Base-by-base conservation (phyloP, 2,888 invertebrate species). In the Drosophila meridiana region DNA sequence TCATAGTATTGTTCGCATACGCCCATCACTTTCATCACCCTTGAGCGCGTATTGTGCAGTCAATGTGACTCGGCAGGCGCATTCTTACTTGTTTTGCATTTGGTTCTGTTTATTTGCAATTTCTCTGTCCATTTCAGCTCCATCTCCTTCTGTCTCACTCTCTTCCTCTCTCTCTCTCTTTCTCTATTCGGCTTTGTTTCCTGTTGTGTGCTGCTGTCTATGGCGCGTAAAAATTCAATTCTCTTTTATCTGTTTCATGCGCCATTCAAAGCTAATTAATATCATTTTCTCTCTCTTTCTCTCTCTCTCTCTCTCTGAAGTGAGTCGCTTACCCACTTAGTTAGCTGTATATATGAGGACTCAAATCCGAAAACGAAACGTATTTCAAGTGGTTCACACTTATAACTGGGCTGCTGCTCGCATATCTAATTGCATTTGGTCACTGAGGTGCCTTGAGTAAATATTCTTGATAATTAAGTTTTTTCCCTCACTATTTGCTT, bases 221-320 rank as follows among this genome's bases (percentile, higher is more conserved):
- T 53, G 56, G 34, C 64, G 67, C 67, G 55, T 67, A 66, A 82
- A 76, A 83, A 80, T 83, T 82, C 80, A 74, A 82, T 84, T 84
- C 77, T 66, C 71, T 76, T 80, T 76, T 68, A 71, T 76, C 74
- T 77, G 56, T 73, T 76, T 80, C 68, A 55, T 58, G 50, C 50
- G 32, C 32, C 70, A 74, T 75, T 59, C 81, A 56, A 78, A 68
- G 56, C 52, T 56, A 75, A 70, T 83, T 76, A 76, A 68, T 63
- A 52, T 43, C 43, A 34, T 34, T 45, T 13, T 26, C 14, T 26
- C 40, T 28, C 36, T n/a, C 28, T 2, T 30, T 48, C 47, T 28
- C 32, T 26, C 40, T 4, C 36, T 53, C 36, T 5, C 28, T 26
- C 43, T 43, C 8, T 43, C 20, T 43, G 20, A 20, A 34, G 32